Evolutionary conservation across 2,113 vertebrate genomes (phyloP).

Genomic region (Phasianus colchicus): DNA sequence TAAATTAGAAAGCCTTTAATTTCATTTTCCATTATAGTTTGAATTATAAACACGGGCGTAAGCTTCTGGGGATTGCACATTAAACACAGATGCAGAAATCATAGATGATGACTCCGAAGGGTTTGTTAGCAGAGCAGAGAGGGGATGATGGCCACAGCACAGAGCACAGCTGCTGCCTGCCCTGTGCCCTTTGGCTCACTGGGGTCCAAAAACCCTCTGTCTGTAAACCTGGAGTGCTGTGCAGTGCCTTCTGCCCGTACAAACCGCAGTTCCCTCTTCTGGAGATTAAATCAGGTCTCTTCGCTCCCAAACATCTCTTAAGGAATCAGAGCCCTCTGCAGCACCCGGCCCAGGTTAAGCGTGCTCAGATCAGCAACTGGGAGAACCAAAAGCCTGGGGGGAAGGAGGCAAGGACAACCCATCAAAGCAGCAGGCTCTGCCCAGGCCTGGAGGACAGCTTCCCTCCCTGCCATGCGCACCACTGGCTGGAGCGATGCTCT

Average conservation of each 20-base stretch:
- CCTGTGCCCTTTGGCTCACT: background rate
- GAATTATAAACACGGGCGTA: conserved; percentile 17
- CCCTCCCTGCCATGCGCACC: fast-evolving
- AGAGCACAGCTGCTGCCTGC: background rate
- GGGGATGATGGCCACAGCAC: background rate
- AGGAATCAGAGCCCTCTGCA: fast-evolving
- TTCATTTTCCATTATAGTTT: conserved; percentile 39
- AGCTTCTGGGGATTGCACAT: background rate
- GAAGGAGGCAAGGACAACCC: fast-evolving
- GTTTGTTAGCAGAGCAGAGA: background rate
- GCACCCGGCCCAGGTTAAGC: too few species aligned
- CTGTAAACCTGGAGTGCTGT: fast-evolving
- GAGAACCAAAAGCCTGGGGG: background rate
- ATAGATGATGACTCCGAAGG: fast-evolving
- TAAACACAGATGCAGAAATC: background rate
- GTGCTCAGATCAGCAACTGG: background rate
- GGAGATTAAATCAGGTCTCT: background rate
- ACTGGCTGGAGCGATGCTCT: background rate
- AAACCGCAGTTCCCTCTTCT: background rate
- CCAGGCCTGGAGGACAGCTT: background rate
- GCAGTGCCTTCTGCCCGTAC: fast-evolving
- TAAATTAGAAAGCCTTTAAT: conserved; percentile 56
- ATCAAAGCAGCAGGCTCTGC: fast-evolving
- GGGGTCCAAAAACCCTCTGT: background rate
- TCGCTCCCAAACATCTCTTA: background rate